Conservation (phyloP, 2,113 vertebrate genomes). For the Planiliza haematocheilus region DNA sequence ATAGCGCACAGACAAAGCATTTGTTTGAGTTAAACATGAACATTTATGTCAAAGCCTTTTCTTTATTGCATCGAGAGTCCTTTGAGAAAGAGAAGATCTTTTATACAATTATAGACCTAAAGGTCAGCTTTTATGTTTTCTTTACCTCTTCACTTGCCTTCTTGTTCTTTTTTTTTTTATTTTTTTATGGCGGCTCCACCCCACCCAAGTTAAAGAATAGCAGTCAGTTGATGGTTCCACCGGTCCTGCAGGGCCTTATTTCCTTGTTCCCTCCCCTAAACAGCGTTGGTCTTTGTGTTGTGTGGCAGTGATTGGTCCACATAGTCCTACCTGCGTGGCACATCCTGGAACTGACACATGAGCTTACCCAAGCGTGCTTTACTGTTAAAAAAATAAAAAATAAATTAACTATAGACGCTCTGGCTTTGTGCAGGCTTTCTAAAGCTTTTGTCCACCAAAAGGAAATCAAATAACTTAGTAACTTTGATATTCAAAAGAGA, state of each 20-base stretch:
- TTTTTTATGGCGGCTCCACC: conserved; percentile 64
- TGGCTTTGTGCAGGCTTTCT: conserved; percentile 12
- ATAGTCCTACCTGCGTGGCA: conserved; percentile 77
- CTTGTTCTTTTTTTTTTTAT: conserved; percentile 34
- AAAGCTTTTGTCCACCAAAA: conserved; percentile 1
- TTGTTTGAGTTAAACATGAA: conserved; percentile 10
- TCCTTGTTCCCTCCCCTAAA: conserved; percentile 78
- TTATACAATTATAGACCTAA: conserved; percentile 11
- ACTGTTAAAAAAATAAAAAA: conserved; percentile 60
- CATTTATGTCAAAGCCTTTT: background rate
- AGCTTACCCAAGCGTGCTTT: conserved; percentile 72
- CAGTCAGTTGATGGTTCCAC: conserved; percentile 82
- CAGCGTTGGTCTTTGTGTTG: conserved; percentile 74
- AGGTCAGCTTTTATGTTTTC: conserved; percentile 44
- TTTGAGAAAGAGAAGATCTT: conserved; percentile 7
- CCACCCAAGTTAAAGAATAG: conserved; percentile 83
- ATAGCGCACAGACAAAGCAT: conserved; percentile 1
- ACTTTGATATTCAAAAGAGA: too few species aligned
- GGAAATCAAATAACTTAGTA: background rate
- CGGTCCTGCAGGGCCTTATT: conserved; percentile 77
- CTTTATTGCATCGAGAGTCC: background rate
- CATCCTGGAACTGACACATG: conserved; percentile 82
- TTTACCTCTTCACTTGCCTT: conserved; percentile 48
- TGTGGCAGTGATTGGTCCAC: conserved; percentile 74
- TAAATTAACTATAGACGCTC: conserved; percentile 41